Evolutionary conservation across 2,888 invertebrate species (phyloP).

Genomic region (Caenorhabditis virilis): DNA sequence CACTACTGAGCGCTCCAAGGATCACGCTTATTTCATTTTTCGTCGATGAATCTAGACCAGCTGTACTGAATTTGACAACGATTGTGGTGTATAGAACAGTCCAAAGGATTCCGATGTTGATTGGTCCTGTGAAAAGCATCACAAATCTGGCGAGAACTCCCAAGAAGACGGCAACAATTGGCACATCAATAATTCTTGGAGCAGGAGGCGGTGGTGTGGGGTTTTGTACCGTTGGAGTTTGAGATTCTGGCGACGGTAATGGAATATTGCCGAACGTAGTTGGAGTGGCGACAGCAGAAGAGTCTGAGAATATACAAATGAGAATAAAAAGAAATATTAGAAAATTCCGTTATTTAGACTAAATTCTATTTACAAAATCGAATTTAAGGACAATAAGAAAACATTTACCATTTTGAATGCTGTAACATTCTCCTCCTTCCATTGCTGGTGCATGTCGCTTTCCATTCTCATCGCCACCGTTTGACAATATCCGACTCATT

Average conservation of each 20-base stretch:
- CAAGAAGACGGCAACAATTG: background rate
- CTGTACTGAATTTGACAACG: slow-evolving; percentile 18
- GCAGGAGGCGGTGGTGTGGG: background rate
- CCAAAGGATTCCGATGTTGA: slow-evolving; percentile 32
- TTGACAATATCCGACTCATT: slow-evolving; percentile 44
- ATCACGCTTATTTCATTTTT: slow-evolving; percentile 19
- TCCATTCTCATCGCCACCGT: slow-evolving; percentile 36
- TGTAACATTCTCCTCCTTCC: slow-evolving; percentile 53
- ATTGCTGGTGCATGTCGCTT: slow-evolving; percentile 45
- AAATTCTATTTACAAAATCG: background rate
- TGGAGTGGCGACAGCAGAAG: background rate
- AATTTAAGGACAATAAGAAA: background rate
- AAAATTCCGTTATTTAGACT: background rate
- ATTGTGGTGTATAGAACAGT: slow-evolving; percentile 25
- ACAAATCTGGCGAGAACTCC: slow-evolving; percentile 20
- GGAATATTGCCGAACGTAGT: too few relatives aligned
- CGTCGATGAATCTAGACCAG: slow-evolving; percentile 19
- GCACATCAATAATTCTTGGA: too few relatives aligned
- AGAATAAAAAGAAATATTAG: background rate
- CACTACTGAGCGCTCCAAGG: slow-evolving; percentile 20
- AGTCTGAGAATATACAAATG: background rate
- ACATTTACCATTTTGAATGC: slow-evolving; percentile 3
- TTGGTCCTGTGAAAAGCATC: slow-evolving; percentile 27
- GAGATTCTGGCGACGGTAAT: too few relatives aligned
- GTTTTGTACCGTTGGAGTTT: background rate